A percentile compares a stretch with the other conserved stretches of the same genome.
phyloP scores from a whole-genome alignment of 2,113 vertebrate genomes.

The Microcebus griseorufus region DNA sequence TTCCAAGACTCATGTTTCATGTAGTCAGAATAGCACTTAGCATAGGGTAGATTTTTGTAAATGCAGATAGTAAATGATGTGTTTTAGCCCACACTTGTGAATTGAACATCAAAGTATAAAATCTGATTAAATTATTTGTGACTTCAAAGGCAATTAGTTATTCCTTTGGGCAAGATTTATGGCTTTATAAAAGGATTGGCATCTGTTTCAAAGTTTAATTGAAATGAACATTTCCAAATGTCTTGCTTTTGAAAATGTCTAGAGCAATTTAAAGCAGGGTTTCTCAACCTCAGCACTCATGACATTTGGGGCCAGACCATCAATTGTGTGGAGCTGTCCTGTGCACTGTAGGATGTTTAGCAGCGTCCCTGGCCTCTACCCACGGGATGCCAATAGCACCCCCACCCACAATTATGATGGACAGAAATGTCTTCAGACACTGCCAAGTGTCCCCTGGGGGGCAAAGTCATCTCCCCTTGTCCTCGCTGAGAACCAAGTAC shows the following conservation, averaged over 20 bases:
- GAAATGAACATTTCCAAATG: constrained; percentile 55
- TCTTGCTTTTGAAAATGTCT: constrained; percentile 43
- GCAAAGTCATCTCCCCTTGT: accelerated
- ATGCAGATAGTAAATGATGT: constrained; percentile 13
- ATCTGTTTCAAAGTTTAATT: constrained; percentile 55
- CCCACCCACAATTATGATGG: background rate
- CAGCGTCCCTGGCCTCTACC: background rate
- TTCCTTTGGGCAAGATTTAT: constrained; percentile 63
- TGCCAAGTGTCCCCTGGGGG: no score
- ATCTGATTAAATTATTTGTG: constrained; percentile 69
- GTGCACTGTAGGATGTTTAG: accelerated
- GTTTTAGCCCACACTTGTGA: background rate
- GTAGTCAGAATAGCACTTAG: background rate
- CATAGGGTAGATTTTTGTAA: background rate
- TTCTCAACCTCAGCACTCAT: background rate
- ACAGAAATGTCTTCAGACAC: background rate
- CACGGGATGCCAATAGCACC: background rate
- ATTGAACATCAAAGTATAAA: constrained; percentile 56
- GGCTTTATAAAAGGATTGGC: constrained; percentile 52
- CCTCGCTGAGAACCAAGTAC: background rate
- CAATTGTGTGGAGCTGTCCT: background rate
- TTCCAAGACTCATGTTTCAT: background rate
- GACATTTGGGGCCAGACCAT: background rate
- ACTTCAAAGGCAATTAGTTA: constrained; percentile 67
- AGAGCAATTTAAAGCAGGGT: background rate